Percentiles rank a stretch among this genome's conserved stretches.
Evolutionary conservation across 2,888 invertebrate genomes (phyloP).

Genomic region (Troglohyphantes excavatus): DNA sequence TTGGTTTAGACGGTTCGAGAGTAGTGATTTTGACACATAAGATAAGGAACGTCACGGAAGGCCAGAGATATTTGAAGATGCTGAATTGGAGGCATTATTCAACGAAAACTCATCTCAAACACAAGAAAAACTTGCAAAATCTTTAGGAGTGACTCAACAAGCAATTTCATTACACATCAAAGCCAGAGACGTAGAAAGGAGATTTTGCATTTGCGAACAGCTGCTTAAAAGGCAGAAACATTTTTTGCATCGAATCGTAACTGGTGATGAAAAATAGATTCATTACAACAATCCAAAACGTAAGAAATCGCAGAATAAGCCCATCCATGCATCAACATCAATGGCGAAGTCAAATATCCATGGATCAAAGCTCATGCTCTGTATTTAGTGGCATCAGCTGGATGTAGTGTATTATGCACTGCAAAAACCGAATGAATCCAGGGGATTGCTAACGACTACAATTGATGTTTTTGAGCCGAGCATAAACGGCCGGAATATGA

Average conservation of each 20-base stretch:
- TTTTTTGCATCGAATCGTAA: too few relatives aligned
- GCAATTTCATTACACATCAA: background rate
- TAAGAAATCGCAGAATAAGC: too few relatives aligned
- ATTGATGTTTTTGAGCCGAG: background rate
- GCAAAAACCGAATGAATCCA: background rate
- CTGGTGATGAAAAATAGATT: too few relatives aligned
- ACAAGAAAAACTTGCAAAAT: background rate
- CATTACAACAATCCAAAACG: too few relatives aligned
- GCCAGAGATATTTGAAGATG: too few relatives aligned
- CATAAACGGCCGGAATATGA: background rate
- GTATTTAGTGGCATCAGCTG: background rate
- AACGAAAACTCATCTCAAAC: slow-evolving; percentile 7
- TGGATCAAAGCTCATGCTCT: background rate
- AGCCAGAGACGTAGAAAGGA: background rate
- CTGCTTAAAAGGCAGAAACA: background rate
- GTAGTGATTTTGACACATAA: too few relatives aligned
- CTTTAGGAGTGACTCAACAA: slow-evolving; percentile 4
- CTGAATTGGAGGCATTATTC: too few relatives aligned
- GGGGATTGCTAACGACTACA: background rate
- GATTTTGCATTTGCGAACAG: background rate
- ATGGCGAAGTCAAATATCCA: background rate
- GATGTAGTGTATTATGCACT: background rate
- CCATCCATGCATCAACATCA: too few relatives aligned
- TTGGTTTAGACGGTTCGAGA: too few relatives aligned
- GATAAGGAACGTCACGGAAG: too few relatives aligned